phyloP scores from a whole-genome alignment of 1,140 invertebrate species.

The Tetramorium alpestre region DNA sequence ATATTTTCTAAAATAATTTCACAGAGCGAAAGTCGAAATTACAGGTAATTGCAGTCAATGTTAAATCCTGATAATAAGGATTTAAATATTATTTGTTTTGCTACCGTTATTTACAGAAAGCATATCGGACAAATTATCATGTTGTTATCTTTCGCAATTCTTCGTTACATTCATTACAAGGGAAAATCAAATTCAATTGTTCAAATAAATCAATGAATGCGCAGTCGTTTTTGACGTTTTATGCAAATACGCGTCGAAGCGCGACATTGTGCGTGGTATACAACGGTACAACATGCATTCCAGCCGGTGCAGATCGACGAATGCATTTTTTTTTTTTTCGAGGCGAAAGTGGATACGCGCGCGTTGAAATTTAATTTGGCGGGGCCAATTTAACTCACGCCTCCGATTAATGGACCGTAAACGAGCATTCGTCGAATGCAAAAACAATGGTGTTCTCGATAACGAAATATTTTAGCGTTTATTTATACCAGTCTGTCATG shows the following conservation, averaged over 20 bases:
- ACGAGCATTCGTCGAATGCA: conserved; percentile 43
- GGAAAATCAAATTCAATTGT: conserved; percentile 14
- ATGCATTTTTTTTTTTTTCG: conserved; percentile 38
- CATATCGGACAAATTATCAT: neutral
- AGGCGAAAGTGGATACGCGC: conserved; percentile 46
- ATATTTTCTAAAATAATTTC: neutral
- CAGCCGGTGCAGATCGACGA: neutral
- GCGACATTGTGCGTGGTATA: conserved; percentile 37
- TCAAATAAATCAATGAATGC: conserved; percentile 13
- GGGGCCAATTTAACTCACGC: conserved; percentile 36
- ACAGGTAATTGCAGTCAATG: neutral
- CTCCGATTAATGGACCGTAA: conserved; percentile 57
- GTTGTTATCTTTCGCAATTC: neutral
- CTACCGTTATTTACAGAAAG: neutral
- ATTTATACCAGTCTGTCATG: conserved; percentile 52
- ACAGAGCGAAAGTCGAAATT: neutral
- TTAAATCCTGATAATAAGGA: neutral
- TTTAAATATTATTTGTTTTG: neutral
- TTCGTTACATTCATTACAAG: neutral
- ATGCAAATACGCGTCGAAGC: conserved; percentile 38
- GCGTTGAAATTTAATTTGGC: conserved; percentile 51
- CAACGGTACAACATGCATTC: conserved; percentile 38
- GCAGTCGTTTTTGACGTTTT: conserved; percentile 34
- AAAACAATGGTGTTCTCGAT: conserved; percentile 54
- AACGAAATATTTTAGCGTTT: conserved; percentile 61